These are phyloP conservation scores for Pangasius macronema DNA, from an alignment of 2,797 vertebrate genomes.

Conservation along the genomic window DNA sequence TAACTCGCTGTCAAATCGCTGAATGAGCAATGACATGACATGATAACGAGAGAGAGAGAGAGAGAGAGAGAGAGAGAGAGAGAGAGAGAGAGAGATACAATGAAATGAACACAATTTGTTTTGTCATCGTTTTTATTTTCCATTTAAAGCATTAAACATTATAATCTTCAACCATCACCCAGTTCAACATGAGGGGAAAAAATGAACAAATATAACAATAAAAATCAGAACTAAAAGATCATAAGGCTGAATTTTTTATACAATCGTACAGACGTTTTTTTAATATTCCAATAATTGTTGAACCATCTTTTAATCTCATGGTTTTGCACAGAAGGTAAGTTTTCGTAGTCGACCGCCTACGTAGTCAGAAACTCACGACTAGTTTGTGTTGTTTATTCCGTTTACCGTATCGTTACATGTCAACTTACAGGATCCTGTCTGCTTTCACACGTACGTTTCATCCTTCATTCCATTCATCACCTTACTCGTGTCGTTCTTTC, in stretches of 20 bases:
- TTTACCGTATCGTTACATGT: neutral
- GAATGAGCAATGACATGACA: neutral
- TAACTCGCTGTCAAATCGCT: neutral
- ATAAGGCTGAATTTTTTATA: neutral
- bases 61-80: neutral
- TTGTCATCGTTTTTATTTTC: neutral
- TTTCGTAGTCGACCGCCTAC: neutral
- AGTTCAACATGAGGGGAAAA: neutral
- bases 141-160: slow-evolving; percentile 11
- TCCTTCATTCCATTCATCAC: neutral
- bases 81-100: neutral
- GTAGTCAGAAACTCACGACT: neutral
- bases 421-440: neutral
- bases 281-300: neutral
- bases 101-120: neutral
- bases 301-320: neutral
- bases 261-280: neutral
- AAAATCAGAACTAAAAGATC: neutral
- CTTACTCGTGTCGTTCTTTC: neutral
- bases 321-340: neutral
- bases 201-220: neutral
- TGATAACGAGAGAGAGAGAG: too few relatives aligned
- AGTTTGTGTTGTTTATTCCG: neutral
- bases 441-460: neutral
- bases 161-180: neutral